Evolutionary conservation across 2,113 vertebrate species (phyloP), one percentile per base, ranked within the genome.

Genomic region (Fukomys damarensis): DNA sequence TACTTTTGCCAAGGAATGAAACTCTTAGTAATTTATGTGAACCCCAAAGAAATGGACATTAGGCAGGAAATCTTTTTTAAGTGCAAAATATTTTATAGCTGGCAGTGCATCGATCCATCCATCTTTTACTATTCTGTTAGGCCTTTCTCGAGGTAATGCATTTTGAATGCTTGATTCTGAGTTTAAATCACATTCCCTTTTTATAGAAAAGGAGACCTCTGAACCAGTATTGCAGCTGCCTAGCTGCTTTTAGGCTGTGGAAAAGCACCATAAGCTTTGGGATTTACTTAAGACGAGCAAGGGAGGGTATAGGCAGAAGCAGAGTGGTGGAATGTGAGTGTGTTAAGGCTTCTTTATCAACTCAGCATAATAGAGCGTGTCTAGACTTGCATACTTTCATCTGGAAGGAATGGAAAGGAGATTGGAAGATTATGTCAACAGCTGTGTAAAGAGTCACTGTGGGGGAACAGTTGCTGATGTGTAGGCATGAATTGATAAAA

Each of bases 141-240:
- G 32, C 14, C 22, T 90, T 83, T 19, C 0, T 32, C 3, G 0
- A 16, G 14, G n/a, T n/a, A 1, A 3, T 43, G 41, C 58, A 5
- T 56, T 93, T 19, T n/a, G 11, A 38, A 13, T 46, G 41, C 9
- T 76, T 58, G n/a, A 3, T n/a, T 68, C 76, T 9, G 9, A 82
- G 54, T 70, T 41, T 68, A 14, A 35, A 1, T 65, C 1, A 0
- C 17, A 2, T 46, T 58, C n/a, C 26, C 2, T 41, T 92, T 43
- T 49, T 12, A 14, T 1, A 26, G 65, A 38, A 54, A 17, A 56
- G 30, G 26, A 77, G 66, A 24, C 24, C 7, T 14, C 52, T 46
- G 30, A 43, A 4, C 41, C 11, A 4, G 56, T 1, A 1, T 43
- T n/a, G 14, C 2, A 12, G n/a, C 17, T 32, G 0, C 30, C 17